Base-by-base conservation (phyloP, 2,797 vertebrate species). In the Sebastes taczanowskii region DNA sequence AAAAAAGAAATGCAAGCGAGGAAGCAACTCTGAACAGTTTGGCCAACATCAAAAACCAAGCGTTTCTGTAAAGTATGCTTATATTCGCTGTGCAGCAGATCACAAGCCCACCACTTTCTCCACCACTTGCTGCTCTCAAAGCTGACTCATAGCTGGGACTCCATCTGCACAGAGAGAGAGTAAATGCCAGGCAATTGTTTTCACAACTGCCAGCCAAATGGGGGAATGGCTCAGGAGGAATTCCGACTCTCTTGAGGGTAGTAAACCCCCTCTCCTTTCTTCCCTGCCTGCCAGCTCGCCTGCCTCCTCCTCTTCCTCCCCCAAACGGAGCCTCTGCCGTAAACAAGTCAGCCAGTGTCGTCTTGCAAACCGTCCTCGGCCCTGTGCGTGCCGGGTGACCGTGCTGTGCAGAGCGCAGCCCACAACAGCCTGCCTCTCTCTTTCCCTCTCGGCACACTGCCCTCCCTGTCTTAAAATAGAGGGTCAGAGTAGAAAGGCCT, bases 181-280 rank as follows among this genome's bases (percentile, higher is more conserved):
- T 93, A 93, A 95, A 94, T 93, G 95, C 94, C 92, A 93, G 86
- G 88, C 95, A 95, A 95, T 94, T 95, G 95, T 95, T 96, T 96
- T 96, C 95, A 95, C 95, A 95, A 96, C 92, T 96, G 95, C 94
- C 94, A 95, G 94, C 94, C 95, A 96, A 96, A 96, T 95, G 95
- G 93, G 94, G 93, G 90, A 95, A 95, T 62, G 88, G 91, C 92
- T 94, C 92, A 94, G 91, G 86, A 95, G 93, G 94, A 95, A 95
- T 95, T 95, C 94, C 85, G 73, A 91, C 91, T 95, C 92, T 95
- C 93, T 91, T 82, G 88, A 92, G 94, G 91, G 86, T 88, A 93
- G 93, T 94, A 95, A 95, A 93, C 88, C 90, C 92, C 87, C 84
- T 87, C 88, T 82, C 78, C 66, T 77, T 77, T 90, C 72, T 81